Conservation (phyloP, 2,797 vertebrate genomes). For the Phalanger gymnotis region DNA sequence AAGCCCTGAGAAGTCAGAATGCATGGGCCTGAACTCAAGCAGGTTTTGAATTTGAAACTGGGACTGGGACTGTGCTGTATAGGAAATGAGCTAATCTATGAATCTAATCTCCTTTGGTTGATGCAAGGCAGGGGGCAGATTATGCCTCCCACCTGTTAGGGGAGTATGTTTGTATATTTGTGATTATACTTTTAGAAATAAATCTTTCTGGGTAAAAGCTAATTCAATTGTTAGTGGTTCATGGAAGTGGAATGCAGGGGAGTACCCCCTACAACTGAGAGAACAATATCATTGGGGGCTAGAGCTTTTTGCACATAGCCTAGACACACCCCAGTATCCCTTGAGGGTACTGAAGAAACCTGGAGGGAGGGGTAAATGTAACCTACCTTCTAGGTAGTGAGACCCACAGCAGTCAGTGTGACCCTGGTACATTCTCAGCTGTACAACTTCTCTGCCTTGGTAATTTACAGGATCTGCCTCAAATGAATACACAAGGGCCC, state of each 20-base stretch:
- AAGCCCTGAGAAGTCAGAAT: not conserved
- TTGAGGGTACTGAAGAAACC: not conserved
- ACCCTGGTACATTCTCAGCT: not conserved
- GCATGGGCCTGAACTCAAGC: not conserved
- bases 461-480: not conserved
- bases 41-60: not conserved
- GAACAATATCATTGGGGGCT: not conserved
- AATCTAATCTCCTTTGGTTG: not conserved
- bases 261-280: not conserved
- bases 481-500: not conserved
- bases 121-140: not conserved
- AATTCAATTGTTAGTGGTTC: not conserved
- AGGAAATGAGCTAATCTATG: not conserved
- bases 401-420: not conserved
- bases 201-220: not conserved
- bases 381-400: not conserved
- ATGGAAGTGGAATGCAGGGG: not conserved
- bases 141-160: not conserved
- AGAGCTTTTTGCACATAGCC: not conserved
- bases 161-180: not conserved
- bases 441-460: not conserved
- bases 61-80: not conserved
- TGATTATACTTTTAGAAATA: not conserved
- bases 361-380: not conserved
- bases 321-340: not conserved